Percentiles rank a stretch among this genome's conserved stretches.
Conservation (phyloP, 1,140 invertebrate species). For the Cepaea nemoralis region DNA sequence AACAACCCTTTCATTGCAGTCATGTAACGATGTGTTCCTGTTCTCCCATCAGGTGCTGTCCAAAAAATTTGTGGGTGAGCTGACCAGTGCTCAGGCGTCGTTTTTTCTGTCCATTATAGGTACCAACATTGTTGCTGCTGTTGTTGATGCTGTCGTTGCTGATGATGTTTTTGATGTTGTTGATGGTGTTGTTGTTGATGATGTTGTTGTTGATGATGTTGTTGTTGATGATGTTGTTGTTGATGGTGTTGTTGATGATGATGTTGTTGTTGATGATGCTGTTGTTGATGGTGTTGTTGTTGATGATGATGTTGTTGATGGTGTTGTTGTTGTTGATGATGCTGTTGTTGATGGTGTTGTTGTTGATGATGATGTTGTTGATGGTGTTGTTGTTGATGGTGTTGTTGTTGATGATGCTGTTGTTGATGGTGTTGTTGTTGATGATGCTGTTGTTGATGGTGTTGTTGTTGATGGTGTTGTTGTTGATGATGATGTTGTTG, state of each 20-base stretch:
- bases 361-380: not conserved
- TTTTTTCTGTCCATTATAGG: slow-evolving; percentile 49
- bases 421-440: not conserved
- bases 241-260: not conserved
- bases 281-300: not conserved
- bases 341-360: not conserved
- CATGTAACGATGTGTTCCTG: no score
- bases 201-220: not conserved
- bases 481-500: not conserved
- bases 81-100: slow-evolving; percentile 81
- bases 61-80: slow-evolving; percentile 91
- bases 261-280: not conserved
- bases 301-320: not conserved
- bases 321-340: not conserved
- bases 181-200: not conserved
- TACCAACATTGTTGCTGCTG: slow-evolving; percentile 17
- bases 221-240: not conserved
- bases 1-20: no score
- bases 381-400: not conserved
- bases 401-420: not conserved
- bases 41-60: slow-evolving; percentile 81
- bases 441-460: not conserved
- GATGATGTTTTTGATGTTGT: no score
- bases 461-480: not conserved
- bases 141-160: no score